These are phyloP conservation scores for Prunella himalayana DNA, from an alignment of 2,113 vertebrate genomes.

Conservation along the genomic window DNA sequence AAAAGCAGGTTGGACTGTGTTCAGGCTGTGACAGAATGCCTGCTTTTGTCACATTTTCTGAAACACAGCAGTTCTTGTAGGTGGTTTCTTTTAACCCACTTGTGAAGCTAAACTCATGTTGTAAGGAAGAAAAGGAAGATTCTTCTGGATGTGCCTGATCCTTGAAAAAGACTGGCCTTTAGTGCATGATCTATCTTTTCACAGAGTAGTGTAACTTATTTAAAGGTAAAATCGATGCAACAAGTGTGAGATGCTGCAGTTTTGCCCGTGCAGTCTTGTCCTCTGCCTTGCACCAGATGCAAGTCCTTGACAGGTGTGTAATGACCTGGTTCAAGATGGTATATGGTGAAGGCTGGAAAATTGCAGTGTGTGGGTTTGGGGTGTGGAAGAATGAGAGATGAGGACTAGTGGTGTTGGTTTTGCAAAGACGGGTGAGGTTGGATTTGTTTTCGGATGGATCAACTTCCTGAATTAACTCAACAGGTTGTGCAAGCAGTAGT, in stretches of 20 bases:
- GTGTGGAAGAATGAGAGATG: not conserved
- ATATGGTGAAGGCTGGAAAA: not conserved
- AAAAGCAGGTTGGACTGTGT: not conserved
- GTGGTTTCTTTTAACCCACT: constrained; percentile 2
- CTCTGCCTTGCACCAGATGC: not conserved
- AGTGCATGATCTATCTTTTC: not conserved
- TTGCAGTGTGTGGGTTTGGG: not conserved
- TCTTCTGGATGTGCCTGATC: not conserved
- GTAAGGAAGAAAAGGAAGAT: not conserved
- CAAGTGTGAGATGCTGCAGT: not conserved
- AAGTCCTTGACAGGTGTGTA: not conserved
- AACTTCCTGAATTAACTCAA: not conserved
- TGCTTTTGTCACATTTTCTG: not conserved
- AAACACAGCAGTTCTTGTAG: not conserved
- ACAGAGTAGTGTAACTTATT: not conserved
- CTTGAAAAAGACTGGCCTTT: not conserved
- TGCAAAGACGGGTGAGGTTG: not conserved
- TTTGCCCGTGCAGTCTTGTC: not conserved
- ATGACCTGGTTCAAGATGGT: not conserved
- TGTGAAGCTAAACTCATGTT: not conserved
- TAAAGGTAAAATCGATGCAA: not conserved
- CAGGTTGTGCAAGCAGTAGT: accelerated
- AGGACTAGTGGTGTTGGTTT: not conserved
- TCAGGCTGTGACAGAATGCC: not conserved
- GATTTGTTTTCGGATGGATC: not conserved